phyloP scores from a whole-genome alignment of 1,140 invertebrate species.

The Daktulosphaira vitifoliae region DNA sequence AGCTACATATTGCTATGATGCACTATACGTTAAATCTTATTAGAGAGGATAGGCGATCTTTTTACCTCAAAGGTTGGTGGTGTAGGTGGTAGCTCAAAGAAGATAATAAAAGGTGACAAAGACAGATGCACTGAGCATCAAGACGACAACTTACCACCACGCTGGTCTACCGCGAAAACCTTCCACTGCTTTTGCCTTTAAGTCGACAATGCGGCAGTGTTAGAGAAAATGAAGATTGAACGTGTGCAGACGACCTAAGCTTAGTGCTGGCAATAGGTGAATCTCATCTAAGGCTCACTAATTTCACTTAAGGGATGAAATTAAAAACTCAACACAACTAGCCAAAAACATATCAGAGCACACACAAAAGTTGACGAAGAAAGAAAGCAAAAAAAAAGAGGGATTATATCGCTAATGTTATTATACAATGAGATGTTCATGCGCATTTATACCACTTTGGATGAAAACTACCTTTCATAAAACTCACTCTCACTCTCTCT shows the following conservation, averaged over 20 bases:
- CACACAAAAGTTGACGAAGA: background rate
- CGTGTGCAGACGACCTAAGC: background rate
- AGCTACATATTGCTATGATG: background rate
- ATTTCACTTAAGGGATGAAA: slow-evolving; percentile 19
- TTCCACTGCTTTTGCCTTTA: background rate
- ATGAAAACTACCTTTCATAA: background rate
- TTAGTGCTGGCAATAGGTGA: background rate
- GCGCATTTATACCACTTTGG: slow-evolving; percentile 32
- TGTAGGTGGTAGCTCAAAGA: no score
- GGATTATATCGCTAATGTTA: slow-evolving; percentile 27
- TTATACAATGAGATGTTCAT: slow-evolving; percentile 17
- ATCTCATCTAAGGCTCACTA: slow-evolving; percentile 18
- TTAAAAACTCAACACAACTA: slow-evolving; percentile 26
- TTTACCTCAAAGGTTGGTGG: background rate
- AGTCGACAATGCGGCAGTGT: background rate
- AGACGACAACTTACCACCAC: background rate
- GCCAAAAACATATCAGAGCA: background rate
- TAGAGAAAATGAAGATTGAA: slow-evolving; percentile 22
- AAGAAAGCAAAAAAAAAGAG: background rate
- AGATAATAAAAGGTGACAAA: slow-evolving; percentile 11
- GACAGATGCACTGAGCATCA: background rate
- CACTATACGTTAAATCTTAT: background rate
- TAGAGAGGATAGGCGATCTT: background rate
- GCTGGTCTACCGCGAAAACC: background rate
- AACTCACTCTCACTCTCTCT: background rate